Percentiles rank a stretch among this genome's conserved stretches.
Conservation (phyloP, 2,113 vertebrate genomes). For the Numenius arquata region DNA sequence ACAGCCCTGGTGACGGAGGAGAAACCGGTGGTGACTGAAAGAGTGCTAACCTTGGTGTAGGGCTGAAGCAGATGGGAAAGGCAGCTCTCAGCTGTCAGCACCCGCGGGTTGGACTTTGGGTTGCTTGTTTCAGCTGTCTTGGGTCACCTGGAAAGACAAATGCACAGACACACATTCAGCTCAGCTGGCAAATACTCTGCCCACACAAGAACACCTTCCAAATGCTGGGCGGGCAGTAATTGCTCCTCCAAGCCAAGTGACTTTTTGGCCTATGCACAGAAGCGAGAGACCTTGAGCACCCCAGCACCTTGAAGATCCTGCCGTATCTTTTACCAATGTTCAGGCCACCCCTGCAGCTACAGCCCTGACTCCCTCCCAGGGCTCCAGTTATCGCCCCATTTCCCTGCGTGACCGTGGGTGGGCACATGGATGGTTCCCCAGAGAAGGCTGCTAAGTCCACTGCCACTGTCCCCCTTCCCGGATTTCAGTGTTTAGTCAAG, state of each 20-base stretch:
- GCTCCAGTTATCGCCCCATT: neutral
- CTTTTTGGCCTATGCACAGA: neutral
- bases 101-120: rapidly evolving
- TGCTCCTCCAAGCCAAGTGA: neutral
- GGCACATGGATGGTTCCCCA: rapidly evolving
- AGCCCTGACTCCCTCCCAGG: neutral
- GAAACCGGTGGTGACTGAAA: rapidly evolving
- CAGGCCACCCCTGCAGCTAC: neutral
- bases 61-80: neutral
- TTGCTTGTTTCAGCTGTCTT: neutral
- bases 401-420: rapidly evolving
- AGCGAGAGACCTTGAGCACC: rapidly evolving
- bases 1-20: neutral
- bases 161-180: neutral
- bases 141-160: conserved; percentile 11
- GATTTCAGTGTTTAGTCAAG: neutral
- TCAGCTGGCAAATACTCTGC: neutral
- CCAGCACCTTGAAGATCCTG: neutral
- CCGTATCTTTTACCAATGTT: neutral
- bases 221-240: neutral
- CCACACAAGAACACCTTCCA: neutral
- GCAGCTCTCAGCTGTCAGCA: neutral
- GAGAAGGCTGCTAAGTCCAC: neutral
- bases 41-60: neutral
- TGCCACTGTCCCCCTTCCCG: rapidly evolving